Percentiles rank a stretch among this genome's conserved stretches.
These are phyloP conservation scores for Psilopogon haemacephalus DNA, from an alignment of 2,113 vertebrate genomes.

Conservation along the genomic window DNA sequence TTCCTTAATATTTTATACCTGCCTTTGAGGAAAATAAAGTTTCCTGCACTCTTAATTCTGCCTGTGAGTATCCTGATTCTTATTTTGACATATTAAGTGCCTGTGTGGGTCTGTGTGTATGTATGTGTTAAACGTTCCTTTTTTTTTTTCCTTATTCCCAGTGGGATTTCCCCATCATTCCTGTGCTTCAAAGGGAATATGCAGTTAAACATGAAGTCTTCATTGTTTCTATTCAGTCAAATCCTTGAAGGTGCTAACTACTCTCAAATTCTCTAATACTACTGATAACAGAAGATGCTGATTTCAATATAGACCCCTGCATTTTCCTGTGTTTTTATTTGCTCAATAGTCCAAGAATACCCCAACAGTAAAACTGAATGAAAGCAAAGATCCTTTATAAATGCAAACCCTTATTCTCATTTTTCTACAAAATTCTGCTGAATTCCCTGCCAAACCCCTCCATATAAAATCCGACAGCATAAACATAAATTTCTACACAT, in stretches of 20 bases:
- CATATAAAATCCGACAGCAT: neutral
- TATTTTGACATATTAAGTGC: neutral
- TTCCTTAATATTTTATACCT: neutral
- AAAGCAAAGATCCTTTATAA: neutral
- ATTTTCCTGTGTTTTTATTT: neutral
- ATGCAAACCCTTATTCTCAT: neutral
- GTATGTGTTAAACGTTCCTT: neutral
- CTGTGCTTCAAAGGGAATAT: neutral
- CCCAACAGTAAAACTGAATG: neutral
- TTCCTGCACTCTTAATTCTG: neutral
- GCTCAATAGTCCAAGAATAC: neutral
- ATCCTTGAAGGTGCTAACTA: neutral
- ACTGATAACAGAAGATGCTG: neutral
- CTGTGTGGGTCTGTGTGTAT: neutral
- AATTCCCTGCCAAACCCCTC: neutral
- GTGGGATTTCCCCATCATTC: constrained; percentile 13
- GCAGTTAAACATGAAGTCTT: neutral
- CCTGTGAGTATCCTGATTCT: neutral
- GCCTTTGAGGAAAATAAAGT: neutral
- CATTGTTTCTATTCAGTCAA: neutral
- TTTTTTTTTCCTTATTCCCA: neutral
- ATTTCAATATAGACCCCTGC: neutral
- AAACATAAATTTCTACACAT: neutral
- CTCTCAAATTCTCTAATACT: neutral
- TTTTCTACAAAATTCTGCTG: neutral